These are phyloP conservation scores for Thereva unica DNA, from an alignment of 2,888 invertebrate genomes.

Conservation along the genomic window DNA sequence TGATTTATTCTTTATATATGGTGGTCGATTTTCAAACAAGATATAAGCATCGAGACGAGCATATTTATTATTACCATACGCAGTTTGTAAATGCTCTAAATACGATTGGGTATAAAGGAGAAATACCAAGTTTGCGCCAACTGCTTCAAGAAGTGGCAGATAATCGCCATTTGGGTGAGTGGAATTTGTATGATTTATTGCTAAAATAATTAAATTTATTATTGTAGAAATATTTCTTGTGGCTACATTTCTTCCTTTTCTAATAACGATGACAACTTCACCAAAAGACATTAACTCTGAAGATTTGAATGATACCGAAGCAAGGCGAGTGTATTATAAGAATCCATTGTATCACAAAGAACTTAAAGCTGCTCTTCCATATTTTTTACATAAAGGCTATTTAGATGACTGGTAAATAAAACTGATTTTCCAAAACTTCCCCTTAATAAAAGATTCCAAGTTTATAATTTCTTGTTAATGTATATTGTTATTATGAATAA, in stretches of 20 bases:
- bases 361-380: not conserved
- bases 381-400: not conserved
- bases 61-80: constrained; percentile 34
- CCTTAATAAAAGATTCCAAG: no score
- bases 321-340: not conserved
- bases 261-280: not conserved
- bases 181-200: no score
- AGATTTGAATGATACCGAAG: not conserved
- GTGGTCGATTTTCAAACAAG: constrained; percentile 34
- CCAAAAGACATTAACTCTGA: not conserved
- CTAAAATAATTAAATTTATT: not conserved
- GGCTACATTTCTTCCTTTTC: not conserved
- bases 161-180: constrained; percentile 7
- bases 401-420: not conserved
- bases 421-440: no score
- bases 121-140: constrained; percentile 16
- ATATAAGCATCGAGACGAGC: constrained; percentile 30
- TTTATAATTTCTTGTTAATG: no score
- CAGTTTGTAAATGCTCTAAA: constrained; percentile 35
- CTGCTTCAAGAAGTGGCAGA: no score
- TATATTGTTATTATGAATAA: no score
- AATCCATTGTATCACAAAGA: not conserved
- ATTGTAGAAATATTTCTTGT: not conserved
- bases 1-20: constrained; percentile 35
- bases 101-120: constrained; percentile 26